These are phyloP conservation scores for Metallyticus violacea DNA, from an alignment of 2,888 invertebrate genomes.

Conservation along the genomic window DNA sequence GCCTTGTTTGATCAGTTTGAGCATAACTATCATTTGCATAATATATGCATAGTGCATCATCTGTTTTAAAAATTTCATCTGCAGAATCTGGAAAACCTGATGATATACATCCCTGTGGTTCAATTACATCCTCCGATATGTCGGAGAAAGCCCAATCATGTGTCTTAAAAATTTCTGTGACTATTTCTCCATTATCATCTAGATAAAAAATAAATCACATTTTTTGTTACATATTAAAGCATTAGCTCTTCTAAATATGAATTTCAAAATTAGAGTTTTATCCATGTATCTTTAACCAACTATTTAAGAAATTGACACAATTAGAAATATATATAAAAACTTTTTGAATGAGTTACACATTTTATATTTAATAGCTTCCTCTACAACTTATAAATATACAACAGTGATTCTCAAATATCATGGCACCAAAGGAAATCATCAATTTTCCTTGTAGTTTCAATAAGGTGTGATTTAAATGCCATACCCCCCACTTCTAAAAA, in stretches of 20 bases:
- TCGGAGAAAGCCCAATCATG: background rate
- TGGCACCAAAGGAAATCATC: no score
- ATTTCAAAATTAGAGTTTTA: background rate
- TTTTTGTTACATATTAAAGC: background rate
- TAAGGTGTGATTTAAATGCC: no score
- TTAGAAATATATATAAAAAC: background rate
- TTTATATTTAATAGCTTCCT: no score
- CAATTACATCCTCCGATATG: background rate
- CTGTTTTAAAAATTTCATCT: background rate
- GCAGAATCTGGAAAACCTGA: background rate
- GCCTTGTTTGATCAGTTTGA: background rate
- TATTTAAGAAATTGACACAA: background rate
- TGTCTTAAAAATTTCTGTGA: background rate
- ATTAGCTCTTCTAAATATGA: background rate
- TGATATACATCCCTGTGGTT: background rate
- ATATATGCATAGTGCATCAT: background rate
- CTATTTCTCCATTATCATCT: background rate
- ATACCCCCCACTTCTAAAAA: background rate
- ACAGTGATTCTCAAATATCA: background rate
- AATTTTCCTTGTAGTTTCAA: no score
- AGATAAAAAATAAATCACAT: background rate
- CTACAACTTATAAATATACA: no score
- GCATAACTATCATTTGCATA: no score
- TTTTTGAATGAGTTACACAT: background rate
- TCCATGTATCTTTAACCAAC: background rate